A percentile compares a stretch with the other conserved stretches of the same genome.
These are phyloP conservation scores for Cottoperca gobio DNA, from an alignment of 2,797 vertebrate genomes.

Conservation along the genomic window DNA sequence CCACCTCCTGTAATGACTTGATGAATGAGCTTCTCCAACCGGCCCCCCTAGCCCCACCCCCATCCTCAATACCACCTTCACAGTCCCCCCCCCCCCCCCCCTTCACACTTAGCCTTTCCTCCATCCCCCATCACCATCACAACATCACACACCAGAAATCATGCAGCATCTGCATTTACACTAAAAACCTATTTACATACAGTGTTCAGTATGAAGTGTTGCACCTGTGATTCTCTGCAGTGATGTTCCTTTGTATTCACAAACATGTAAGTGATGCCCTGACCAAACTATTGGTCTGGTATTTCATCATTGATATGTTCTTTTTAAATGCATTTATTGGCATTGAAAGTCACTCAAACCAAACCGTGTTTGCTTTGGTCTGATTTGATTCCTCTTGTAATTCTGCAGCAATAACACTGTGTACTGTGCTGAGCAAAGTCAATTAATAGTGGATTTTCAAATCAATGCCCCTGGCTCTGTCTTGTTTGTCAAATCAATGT, in stretches of 20 bases:
- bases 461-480: constrained; percentile 71
- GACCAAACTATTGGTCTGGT: not conserved
- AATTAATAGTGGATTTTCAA: constrained; percentile 79
- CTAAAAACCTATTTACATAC: constrained; percentile 43
- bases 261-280: not conserved
- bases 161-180: constrained; percentile 25
- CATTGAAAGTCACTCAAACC: constrained; percentile 24
- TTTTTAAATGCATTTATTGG: not conserved
- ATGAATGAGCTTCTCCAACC: constrained; percentile 84
- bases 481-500: constrained; percentile 77
- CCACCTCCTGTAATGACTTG: constrained; percentile 85
- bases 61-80: constrained; percentile 33
- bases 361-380: constrained; percentile 36
- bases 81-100: constrained; percentile 16
- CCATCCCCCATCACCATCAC: constrained; percentile 34
- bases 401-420: constrained; percentile 56
- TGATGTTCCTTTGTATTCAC: not conserved
- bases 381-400: constrained; percentile 48
- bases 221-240: constrained; percentile 4
- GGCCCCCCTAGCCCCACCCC: constrained; percentile 15
- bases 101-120: constrained; percentile 15
- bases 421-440: constrained; percentile 57
- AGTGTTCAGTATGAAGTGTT: not conserved
- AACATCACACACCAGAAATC: constrained; percentile 37
- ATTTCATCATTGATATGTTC: not conserved